A percentile compares a stretch with the other conserved stretches of the same genome.
Evolutionary conservation across 1,140 invertebrate species (phyloP).

Genomic region (Tenebrio molitor): DNA sequence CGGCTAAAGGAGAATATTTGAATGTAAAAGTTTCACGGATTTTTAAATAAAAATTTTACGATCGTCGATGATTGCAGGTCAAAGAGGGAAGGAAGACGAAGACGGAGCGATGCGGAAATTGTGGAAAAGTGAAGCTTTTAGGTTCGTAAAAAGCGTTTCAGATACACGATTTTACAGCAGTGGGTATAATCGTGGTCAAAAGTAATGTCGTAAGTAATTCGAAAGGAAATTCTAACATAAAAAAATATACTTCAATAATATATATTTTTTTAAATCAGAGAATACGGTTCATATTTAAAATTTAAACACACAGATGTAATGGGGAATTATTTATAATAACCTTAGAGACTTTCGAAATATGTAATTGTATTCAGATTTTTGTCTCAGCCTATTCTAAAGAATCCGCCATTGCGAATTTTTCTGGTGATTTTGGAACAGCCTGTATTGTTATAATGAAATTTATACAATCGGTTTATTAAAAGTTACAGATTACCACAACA

Average conservation of each 20-base stretch:
- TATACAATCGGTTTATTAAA: too few relatives aligned
- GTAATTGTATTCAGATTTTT: too few relatives aligned
- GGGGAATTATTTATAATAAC: too few relatives aligned
- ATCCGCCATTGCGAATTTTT: too few relatives aligned
- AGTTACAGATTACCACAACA: too few relatives aligned
- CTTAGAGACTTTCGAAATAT: too few relatives aligned
- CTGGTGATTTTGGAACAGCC: too few relatives aligned
- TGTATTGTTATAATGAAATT: too few relatives aligned
- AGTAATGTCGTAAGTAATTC: background rate
- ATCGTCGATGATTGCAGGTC: constrained; percentile 20
- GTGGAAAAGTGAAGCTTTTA: constrained; percentile 14
- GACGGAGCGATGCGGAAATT: background rate
- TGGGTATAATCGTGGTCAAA: background rate
- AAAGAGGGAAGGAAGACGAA: background rate
- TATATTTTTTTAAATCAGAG: too few relatives aligned
- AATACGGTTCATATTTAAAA: too few relatives aligned
- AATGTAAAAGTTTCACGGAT: constrained; percentile 24
- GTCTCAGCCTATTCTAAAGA: too few relatives aligned
- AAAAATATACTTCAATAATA: background rate
- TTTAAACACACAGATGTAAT: too few relatives aligned
- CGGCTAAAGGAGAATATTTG: background rate
- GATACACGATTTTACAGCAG: constrained; percentile 6
- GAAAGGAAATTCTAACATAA: background rate
- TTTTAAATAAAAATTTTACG: constrained; percentile 34
- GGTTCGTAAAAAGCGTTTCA: background rate